Conservation (phyloP, 1,140 invertebrate species). For the Heterodera carotae region DNA sequence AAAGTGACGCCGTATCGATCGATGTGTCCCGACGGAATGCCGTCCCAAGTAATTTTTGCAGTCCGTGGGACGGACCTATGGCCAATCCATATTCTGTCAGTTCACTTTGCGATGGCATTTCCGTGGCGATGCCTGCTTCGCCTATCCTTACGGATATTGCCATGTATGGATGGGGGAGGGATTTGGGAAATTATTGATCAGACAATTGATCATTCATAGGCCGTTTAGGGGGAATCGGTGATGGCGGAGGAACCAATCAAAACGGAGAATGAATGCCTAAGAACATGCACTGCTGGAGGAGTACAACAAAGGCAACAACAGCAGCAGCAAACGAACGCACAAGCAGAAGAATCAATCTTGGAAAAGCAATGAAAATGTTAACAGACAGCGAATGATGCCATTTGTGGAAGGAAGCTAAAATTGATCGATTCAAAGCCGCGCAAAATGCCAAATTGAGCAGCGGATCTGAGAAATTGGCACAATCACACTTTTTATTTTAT, state of each 20-base stretch:
- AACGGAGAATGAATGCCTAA: slow-evolving; percentile 30
- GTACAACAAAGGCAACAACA: too few species aligned
- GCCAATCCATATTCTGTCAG: slow-evolving; percentile 12
- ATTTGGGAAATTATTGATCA: neutral
- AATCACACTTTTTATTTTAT: too few species aligned
- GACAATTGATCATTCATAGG: neutral
- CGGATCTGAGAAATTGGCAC: too few species aligned
- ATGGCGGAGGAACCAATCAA: slow-evolving; percentile 31
- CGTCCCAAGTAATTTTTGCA: slow-evolving; percentile 2
- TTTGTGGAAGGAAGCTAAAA: too few species aligned
- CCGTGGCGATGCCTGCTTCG: slow-evolving; percentile 27
- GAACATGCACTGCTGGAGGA: neutral
- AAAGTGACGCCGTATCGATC: slow-evolving; percentile 36
- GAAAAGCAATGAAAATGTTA: neutral
- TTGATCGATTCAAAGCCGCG: too few species aligned
- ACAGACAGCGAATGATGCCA: neutral
- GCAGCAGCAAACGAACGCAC: neutral
- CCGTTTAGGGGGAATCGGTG: slow-evolving; percentile 20
- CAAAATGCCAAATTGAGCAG: too few species aligned
- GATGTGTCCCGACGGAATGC: slow-evolving; percentile 40
- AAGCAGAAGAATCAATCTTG: neutral
- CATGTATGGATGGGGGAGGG: slow-evolving; percentile 25
- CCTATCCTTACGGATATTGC: slow-evolving; percentile 51
- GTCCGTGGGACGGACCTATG: neutral
- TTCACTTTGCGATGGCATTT: slow-evolving; percentile 46